Conservation (phyloP, 2,888 invertebrate species). For the Clusia tigrina region DNA sequence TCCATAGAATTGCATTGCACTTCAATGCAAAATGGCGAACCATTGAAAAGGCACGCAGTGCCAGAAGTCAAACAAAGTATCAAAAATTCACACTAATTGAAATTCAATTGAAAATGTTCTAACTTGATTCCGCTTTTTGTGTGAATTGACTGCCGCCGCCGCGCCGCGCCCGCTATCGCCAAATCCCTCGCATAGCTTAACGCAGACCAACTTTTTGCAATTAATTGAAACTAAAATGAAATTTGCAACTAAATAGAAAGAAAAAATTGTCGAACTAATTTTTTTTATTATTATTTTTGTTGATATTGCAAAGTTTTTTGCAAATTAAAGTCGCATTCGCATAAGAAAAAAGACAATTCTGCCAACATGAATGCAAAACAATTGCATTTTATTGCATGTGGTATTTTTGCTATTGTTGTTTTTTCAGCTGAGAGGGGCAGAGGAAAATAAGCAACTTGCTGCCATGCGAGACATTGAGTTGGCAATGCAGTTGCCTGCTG, state of each 20-base stretch:
- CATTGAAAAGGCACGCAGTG: background rate
- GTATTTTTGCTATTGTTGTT: constrained; percentile 7
- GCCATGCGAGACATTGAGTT: background rate
- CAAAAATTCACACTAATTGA: constrained; percentile 1
- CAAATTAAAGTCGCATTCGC: background rate
- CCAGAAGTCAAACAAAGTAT: background rate
- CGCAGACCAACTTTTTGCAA: background rate
- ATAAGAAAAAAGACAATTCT: background rate
- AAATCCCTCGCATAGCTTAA: too few relatives aligned
- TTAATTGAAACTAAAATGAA: constrained; percentile 9
- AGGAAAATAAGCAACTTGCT: background rate
- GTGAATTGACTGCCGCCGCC: background rate
- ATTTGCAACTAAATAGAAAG: background rate
- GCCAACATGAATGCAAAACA: background rate
- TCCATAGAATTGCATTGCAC: too few relatives aligned
- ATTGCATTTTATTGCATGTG: constrained; percentile 17
- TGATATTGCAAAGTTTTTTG: background rate
- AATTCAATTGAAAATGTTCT: background rate
- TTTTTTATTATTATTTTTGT: background rate
- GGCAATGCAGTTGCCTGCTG: background rate
- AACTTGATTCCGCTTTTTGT: background rate
- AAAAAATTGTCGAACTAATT: background rate
- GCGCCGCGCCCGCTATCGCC: background rate
- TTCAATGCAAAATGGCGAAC: background rate
- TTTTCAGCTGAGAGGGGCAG: background rate